Evolutionary conservation across 2,888 invertebrate species (phyloP), one percentile per base, ranked within the genome.

Genomic region (Isoperla grammatica): DNA sequence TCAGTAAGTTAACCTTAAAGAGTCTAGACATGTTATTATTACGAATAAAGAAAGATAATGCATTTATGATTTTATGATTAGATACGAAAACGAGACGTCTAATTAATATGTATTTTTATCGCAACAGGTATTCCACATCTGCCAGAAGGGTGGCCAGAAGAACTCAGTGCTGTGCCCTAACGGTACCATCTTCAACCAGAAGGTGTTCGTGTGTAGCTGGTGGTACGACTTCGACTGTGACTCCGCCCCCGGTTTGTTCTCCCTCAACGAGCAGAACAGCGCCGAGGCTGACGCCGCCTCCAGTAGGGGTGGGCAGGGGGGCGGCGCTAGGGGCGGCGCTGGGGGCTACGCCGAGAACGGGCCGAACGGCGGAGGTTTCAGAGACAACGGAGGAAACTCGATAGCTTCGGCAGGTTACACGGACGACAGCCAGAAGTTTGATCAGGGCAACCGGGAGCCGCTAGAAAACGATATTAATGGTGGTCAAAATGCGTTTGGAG

Each of bases 131-230:
- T 79, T 79, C 68, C 78, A 79, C 69, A 75, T 79, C 40, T 79
- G 79, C 67, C 74, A 76, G 65, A 71, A 72, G 37, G 72, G 74
- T 22, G 73, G 75, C 42, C 71, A 73, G 2, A 78, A 77, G 67
- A 75, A 74, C 62, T 78, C 77, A 1, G 80, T 80, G 68, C 70
- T 80, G 1, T 81, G 81, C 65, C 80, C 81, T 13, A 74, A 76
- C 61, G 80, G 80, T 50, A 80, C 79, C 54, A 71, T 80, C 53
- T 81, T 81, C 71, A 79, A 80, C 67, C 79, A 80, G 66, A 74
- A 74, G 62, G 75, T 78, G 62, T 76, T 76, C 64, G 78, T 78
- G 20, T 81, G 80, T 65, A 80, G 80, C 65, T 80, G 80, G 80
- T 80, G 79, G 79, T 79, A 76, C 68, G 78, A 78, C 62, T 76